These are phyloP conservation scores for Harpagoxenus sublaevis DNA, from an alignment of 2,888 invertebrate species.

Conservation along the genomic window DNA sequence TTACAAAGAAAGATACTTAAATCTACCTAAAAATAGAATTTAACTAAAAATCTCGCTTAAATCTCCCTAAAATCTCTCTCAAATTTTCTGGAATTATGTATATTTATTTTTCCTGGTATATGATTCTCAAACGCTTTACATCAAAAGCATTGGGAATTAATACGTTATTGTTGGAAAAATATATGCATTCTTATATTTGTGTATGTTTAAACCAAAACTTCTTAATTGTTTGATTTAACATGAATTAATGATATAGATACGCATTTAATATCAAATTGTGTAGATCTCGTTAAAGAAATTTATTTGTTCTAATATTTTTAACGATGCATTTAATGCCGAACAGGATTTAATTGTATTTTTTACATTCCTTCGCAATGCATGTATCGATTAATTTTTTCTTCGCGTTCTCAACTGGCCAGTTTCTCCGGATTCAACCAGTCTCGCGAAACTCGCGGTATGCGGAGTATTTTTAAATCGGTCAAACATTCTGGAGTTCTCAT, in stretches of 20 bases:
- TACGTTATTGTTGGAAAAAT: not conserved
- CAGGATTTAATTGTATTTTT: not conserved
- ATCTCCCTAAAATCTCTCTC: not conserved
- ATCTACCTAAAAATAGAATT: not conserved
- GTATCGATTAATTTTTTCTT: not conserved
- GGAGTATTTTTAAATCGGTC: conserved; percentile 76
- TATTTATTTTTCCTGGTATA: not conserved
- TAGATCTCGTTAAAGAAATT: not conserved
- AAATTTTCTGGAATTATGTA: not conserved
- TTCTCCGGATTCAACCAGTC: conserved; percentile 58
- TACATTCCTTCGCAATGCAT: not conserved
- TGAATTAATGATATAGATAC: not conserved
- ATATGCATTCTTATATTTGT: not conserved
- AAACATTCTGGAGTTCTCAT: conserved; percentile 45
- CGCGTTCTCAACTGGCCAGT: not conserved
- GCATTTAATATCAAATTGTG: not conserved
- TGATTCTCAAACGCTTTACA: not conserved
- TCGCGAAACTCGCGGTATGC: conserved; percentile 63
- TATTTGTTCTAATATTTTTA: not conserved
- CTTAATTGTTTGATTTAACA: not conserved
- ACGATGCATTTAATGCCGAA: not conserved
- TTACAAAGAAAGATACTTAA: not conserved
- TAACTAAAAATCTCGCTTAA: not conserved
- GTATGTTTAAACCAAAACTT: not conserved
- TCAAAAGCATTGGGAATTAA: not conserved